Percentiles rank a stretch among this genome's conserved stretches.
Conservation (phyloP, 2,113 vertebrate species). For the Gobio gobio region DNA sequence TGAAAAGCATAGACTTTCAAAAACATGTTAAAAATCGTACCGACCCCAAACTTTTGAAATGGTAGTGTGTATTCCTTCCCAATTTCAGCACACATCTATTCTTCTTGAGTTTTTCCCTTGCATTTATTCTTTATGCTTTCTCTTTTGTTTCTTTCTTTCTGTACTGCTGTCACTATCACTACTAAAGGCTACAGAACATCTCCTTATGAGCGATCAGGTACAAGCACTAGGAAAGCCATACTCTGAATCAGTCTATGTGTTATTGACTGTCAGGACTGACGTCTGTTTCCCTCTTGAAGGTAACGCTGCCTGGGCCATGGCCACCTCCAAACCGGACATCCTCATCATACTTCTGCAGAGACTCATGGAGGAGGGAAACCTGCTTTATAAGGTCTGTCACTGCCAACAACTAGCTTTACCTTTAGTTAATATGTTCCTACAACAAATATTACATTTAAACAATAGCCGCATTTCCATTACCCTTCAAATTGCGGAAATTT, state of each 20-base stretch:
- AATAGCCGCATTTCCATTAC: not conserved
- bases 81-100: not conserved
- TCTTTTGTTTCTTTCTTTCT: constrained; percentile 42
- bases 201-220: constrained; percentile 82
- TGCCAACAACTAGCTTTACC: not conserved
- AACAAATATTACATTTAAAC: not conserved
- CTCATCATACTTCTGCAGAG: constrained; percentile 97
- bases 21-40: not conserved
- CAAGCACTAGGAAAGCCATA: constrained; percentile 65
- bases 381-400: constrained; percentile 88
- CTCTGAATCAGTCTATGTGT: constrained; percentile 45
- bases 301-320: constrained; percentile 99
- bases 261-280: constrained; percentile 13
- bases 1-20: not conserved
- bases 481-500: too few species aligned
- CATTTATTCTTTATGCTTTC: constrained; percentile 31
- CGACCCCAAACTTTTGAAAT: not conserved
- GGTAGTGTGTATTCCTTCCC: not conserved
- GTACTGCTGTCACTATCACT: constrained; percentile 52
- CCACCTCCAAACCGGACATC: constrained; percentile 97
- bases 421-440: not conserved
- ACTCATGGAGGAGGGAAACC: constrained; percentile 97
- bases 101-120: constrained; percentile 7
- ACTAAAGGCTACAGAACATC: constrained; percentile 77
- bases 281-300: constrained; percentile 73